Conservation (phyloP, 2,113 vertebrate species). For the Corapipo altera region DNA sequence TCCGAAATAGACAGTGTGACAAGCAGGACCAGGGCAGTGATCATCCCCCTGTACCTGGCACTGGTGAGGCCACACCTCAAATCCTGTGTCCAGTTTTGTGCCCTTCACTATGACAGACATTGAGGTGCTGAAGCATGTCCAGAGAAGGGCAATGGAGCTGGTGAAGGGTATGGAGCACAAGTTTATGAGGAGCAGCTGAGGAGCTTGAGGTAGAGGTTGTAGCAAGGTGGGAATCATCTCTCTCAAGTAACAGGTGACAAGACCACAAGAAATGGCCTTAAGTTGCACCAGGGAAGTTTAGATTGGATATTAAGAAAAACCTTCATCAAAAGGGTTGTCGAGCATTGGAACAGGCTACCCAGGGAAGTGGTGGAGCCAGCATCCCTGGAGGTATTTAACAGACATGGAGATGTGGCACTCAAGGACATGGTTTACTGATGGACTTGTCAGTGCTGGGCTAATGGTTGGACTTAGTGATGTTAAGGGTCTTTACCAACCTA, state of each 20-base stretch:
- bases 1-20: not conserved
- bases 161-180: not conserved
- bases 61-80: not conserved
- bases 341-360: not conserved
- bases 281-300: not conserved
- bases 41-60: not conserved
- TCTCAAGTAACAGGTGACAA: not conserved
- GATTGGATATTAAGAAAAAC: not conserved
- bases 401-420: not conserved
- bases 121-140: not conserved
- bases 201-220: too few relatives aligned
- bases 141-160: not conserved
- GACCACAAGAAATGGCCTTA: not conserved
- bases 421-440: not conserved
- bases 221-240: not conserved
- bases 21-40: not conserved
- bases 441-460: not conserved
- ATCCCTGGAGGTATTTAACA: not conserved
- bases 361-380: not conserved
- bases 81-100: not conserved
- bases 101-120: not conserved
- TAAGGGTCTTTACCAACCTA: not conserved
- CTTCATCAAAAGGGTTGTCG: not conserved
- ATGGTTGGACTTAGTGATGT: not conserved
- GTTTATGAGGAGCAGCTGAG: not conserved